Evolutionary conservation across 2,888 invertebrate species (phyloP), one percentile per base, ranked within the genome.

Genomic region (Spodoptera exigua): DNA sequence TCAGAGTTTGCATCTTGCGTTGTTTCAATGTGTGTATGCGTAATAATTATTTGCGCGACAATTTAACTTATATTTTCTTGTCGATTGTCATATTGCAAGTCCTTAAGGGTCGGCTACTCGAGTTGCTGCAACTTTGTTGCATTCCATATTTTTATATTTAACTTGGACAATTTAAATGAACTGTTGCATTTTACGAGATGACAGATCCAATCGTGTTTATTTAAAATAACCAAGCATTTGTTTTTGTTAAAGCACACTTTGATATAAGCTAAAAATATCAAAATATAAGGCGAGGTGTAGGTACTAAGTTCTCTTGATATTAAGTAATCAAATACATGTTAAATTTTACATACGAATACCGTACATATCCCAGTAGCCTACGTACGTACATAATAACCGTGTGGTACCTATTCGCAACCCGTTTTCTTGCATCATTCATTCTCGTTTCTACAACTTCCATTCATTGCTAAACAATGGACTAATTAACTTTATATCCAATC

Each of bases 401-500:
- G 14, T 43, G 37, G 18, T 43, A 40, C 27, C 27, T 18, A 27
- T 3, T 18, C 40, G 35, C 46, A 66, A n/a, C 49, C 62, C 49
- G 63, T 61, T 27, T 21, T 75, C 72, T 79, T 74, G 70, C 75
- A 72, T 70, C 68, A 68, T 70, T 63, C 66, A 63, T 56, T 57
- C 36, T 57, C 57, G 62, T 71, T 69, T 59, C 70, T 68, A 61
- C 27, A 45, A 57, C 41, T 59, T 47, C 63, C 57, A 67, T 70
- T 76, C 64, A 53, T 51, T 58, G 32, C 49, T 43, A 68, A 85
- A 88, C 88, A 88, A 88, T 87, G 76, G 83, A 70, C 74, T 85
- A 86, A 87, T 87, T 87, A 87, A 80, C 81, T 67, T 78, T 78
- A 78, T 80, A 82, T 80, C 80, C 83, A 81, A 82, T 81, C 79